phyloP scores from a whole-genome alignment of 2,797 vertebrate species.

The Etheostoma nigrum region DNA sequence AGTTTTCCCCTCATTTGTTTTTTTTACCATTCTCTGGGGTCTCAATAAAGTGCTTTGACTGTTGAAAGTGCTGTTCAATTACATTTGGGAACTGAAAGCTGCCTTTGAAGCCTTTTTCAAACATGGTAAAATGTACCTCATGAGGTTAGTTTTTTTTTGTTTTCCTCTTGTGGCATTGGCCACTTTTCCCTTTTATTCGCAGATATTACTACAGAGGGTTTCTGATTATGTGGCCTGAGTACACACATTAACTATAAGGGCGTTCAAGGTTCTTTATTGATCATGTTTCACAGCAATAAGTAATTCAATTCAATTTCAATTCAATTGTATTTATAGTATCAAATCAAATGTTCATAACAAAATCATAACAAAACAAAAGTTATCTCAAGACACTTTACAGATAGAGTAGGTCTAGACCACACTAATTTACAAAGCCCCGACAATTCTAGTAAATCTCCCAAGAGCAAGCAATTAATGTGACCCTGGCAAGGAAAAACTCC shows the following conservation, averaged over 20 bases:
- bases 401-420: too few relatives aligned
- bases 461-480: too few relatives aligned
- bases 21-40: constrained; percentile 26
- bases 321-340: background rate
- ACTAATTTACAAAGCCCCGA: too few relatives aligned
- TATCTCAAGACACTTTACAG: too few relatives aligned
- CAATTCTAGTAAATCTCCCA: too few relatives aligned
- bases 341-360: too few relatives aligned
- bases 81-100: constrained; percentile 45
- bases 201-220: constrained; percentile 30
- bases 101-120: constrained; percentile 60
- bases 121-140: constrained; percentile 56
- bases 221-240: constrained; percentile 20
- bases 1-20: constrained; percentile 14
- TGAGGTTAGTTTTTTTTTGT: constrained; percentile 24
- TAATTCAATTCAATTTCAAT: background rate
- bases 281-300: too few relatives aligned
- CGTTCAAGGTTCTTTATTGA: constrained; percentile 24
- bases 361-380: too few relatives aligned
- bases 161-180: constrained; percentile 23
- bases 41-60: constrained; percentile 49
- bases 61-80: constrained; percentile 60
- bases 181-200: constrained; percentile 29
- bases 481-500: too few relatives aligned
- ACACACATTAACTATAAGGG: constrained; percentile 14